Base-by-base conservation (phyloP, 2,888 invertebrate species). In the Phengaris arion region DNA sequence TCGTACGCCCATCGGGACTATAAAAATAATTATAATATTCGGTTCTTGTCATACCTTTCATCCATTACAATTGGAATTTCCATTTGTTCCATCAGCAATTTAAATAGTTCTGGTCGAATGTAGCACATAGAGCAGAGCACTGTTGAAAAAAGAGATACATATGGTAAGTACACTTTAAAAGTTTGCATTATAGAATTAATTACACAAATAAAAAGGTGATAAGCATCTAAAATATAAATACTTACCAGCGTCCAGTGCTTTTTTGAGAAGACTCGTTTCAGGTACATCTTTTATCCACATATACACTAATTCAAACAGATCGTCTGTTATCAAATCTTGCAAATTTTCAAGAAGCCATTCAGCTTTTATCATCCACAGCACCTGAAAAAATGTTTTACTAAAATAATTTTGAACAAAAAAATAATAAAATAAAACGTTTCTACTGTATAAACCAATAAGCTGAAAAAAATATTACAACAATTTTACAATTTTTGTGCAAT, bases 61-160 rank as follows among this genome's bases (percentile, higher is more conserved):
- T 90, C 91, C 57, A 85, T 82, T 78, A 90, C 89, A 81, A 92
- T 85, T 0, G 88, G 90, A 76, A 96, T 95, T 74, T 96, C 96
- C 87, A 98, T 95, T 85, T 95, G 95, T 83, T 96, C 95, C 76
- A 98, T 89, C 52, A 98, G 86, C 80, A 95, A 92, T 70, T 95
- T 95, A 84, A 98, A 98, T 75, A 97, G 91, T 79, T 96, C 96
- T 0, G 97, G 96, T 80, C 96, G 95, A 52, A 98, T 96, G 87
- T 96, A 97, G 88, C 98, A 98, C 84, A 98, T 94, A 6, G 98
- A 96, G 87, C 98, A 98, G 74, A 98, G 89, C 75, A 98, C 95
- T 83, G 90, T 64, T 90, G 90, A 75, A 81, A 76, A 78, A 81
- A 69, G 76, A 15, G 2, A 54, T 54, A 52, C 46, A 57, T 51